phyloP scores from a whole-genome alignment of 1,140 invertebrate genomes.

The Artemia franciscana region DNA sequence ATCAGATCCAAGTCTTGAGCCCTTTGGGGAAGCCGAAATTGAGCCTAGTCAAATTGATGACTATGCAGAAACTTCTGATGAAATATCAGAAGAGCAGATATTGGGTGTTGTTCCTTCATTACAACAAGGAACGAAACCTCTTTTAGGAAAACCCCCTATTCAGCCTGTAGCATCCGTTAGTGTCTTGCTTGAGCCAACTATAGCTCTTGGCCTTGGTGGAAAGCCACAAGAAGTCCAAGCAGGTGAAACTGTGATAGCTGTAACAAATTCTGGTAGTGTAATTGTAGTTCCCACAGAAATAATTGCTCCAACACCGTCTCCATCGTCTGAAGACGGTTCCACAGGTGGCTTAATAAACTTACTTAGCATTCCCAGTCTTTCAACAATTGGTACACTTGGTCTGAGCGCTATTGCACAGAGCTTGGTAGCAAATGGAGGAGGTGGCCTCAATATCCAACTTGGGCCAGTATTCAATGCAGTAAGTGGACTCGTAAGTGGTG shows the following conservation, averaged over 20 bases:
- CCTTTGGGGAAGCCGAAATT: slow-evolving; percentile 10
- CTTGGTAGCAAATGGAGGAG: slow-evolving; percentile 2
- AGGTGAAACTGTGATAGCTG: slow-evolving; percentile 6
- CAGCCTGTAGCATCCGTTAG: slow-evolving; percentile 2
- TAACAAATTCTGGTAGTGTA: slow-evolving; percentile 8
- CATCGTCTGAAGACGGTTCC: slow-evolving; percentile 3
- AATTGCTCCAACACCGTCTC: slow-evolving; percentile 5
- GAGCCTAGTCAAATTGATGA: slow-evolving; percentile 2
- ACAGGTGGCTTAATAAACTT: slow-evolving; percentile 11
- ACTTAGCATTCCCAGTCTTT: slow-evolving; percentile 11
- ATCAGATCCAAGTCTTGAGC: slow-evolving; percentile 8
- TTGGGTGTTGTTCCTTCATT: slow-evolving; percentile 12
- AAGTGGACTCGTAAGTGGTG: slow-evolving; percentile 17
- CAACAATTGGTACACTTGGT: slow-evolving; percentile 14
- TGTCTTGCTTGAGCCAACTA: background rate
- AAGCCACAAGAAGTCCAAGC: slow-evolving; percentile 3
- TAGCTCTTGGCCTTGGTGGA: slow-evolving; percentile 1
- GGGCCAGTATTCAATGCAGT: slow-evolving; percentile 16
- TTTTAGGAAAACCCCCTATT: slow-evolving; percentile 6
- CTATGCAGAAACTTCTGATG: slow-evolving; percentile 2
- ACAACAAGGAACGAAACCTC: slow-evolving; percentile 14
- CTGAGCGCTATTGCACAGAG: slow-evolving; percentile 11
- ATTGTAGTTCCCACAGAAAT: slow-evolving; percentile 9
- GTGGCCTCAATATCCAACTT: slow-evolving; percentile 13
- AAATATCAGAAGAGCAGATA: background rate